Evolutionary conservation across 2,113 vertebrate genomes (phyloP), one percentile per base, ranked within the genome.

Genomic region (Toxotes chatareus): DNA sequence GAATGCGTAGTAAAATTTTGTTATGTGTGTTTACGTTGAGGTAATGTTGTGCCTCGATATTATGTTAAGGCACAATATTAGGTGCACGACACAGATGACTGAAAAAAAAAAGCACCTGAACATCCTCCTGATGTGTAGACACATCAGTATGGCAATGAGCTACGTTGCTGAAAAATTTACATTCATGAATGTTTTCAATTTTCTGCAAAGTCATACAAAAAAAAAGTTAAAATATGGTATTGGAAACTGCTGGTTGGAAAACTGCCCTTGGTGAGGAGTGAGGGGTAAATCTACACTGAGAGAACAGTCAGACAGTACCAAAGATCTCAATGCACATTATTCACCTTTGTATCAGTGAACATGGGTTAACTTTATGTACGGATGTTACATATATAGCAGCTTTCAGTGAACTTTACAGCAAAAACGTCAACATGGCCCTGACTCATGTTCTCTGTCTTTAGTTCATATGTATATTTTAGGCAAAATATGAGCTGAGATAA

Each of bases 171-270:
- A n/a, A 7, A 53, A 47, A 27, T 27, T 27, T 27, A 27, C 27
- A 27, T 27, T 27, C 27, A 27, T 27, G 27, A 27, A 27, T 27
- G 27, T 27, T 27, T 27, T 27, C 27, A 27, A 49, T 38, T 57
- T 59, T 44, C 42, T 42, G 8, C 11, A 21, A 60, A 49, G 60
- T 68, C 16, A 61, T 11, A 19, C 51, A 69, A 44, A 76, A 72
- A 1, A 71, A 75, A 57, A 56, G 6, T 55, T 34, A 8, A 66
- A 73, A 63, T 76, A 31, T 5, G 4, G 49, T 75, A 75, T 34
- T 59, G 59, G 31, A 79, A 79, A 75, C 27, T 36, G 7, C 34
- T 77, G 7, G 53, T 72, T 63, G 51, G 44, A 47, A 76, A 76
- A 55, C 10, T 65, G 31, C 34, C 65, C 13, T 53, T 34, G 8